Conservation (phyloP, 2,797 vertebrate genomes). For the Microtus agrestis region DNA sequence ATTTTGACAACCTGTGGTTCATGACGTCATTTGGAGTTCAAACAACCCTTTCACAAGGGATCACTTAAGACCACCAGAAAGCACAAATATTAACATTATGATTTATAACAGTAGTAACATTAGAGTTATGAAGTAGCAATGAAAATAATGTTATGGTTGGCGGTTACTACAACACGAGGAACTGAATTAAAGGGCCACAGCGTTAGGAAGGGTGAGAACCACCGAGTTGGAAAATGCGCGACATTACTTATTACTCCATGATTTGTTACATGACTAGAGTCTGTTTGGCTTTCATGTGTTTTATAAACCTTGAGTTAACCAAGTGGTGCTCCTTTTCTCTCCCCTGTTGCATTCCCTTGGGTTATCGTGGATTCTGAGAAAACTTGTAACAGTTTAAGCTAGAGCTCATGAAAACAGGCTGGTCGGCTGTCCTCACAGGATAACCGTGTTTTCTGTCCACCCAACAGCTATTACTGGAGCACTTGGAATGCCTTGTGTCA, state of each 20-base stretch:
- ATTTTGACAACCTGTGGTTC: neutral
- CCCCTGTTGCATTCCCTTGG: neutral
- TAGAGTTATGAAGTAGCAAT: neutral
- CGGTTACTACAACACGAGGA: neutral
- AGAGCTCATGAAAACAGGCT: constrained; percentile 2
- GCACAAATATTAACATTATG: neutral
- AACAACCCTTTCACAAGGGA: neutral
- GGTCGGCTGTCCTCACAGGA: constrained; percentile 39
- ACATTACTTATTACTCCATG: neutral
- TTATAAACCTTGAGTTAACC: neutral
- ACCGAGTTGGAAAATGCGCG: neutral
- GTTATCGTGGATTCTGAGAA: constrained; percentile 28
- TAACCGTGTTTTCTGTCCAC: constrained; percentile 76
- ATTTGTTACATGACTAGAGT: neutral
- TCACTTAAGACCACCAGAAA: neutral
- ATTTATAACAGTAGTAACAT: neutral
- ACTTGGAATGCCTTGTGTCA: constrained; percentile 99
- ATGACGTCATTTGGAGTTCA: neutral
- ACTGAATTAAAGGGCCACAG: too few species aligned
- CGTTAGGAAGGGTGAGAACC: neutral
- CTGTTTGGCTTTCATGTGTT: neutral
- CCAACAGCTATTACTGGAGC: constrained; percentile 95
- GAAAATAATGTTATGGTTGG: neutral
- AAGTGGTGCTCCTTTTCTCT: neutral
- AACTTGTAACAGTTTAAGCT: constrained; percentile 46